Evolutionary conservation across 2,888 invertebrate genomes (phyloP), one percentile per base, ranked within the genome.

Genomic region (Malthinus flaveolus): DNA sequence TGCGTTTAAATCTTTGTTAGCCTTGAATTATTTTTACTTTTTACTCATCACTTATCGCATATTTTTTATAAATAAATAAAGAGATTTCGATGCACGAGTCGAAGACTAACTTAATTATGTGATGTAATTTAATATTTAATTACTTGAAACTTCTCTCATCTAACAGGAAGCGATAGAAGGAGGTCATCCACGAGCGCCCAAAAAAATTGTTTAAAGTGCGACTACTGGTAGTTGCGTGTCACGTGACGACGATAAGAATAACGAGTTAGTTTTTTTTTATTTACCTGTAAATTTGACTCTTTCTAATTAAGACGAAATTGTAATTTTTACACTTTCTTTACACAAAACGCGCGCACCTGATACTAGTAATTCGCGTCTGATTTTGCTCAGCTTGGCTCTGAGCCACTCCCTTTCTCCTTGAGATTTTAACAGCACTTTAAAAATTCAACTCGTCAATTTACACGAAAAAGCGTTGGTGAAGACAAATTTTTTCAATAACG

Each of bases 381-480:
- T 45, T 45, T 45, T 47, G 42, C 32, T 39, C 11, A 11, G 37
- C 45, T 55, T 49, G 49, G 34, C 31, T 31, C 52, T 48, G 35
- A 44, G 49, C 53, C 58, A 59, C 58, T 59, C 58, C 54, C 58
- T 59, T 59, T 59, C 53, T 49, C 58, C 54, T 59, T 54, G 58
- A 32, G 15, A 34, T 42, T 42, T 42, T 42, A 42, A 42, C 15
- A 42, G 39, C 15, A 9, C 39, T 23, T 13, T 15, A 15, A 13
- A 42, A 13, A 42, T 13, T 15, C 39, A 15, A 15, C 39, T 42
- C 39, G 23, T 42, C 39, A 15, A 9, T 42, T 42, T 13, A 15
- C 23, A 15, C 23, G 6, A 15, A 42, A 23, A 42, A 13, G 23
- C 39, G n/a, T 42, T 42, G 39, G 15, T 42, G 39, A 23, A 23